Conservation (phyloP, 2,888 invertebrate species). For the Galerucella pusilla region DNA sequence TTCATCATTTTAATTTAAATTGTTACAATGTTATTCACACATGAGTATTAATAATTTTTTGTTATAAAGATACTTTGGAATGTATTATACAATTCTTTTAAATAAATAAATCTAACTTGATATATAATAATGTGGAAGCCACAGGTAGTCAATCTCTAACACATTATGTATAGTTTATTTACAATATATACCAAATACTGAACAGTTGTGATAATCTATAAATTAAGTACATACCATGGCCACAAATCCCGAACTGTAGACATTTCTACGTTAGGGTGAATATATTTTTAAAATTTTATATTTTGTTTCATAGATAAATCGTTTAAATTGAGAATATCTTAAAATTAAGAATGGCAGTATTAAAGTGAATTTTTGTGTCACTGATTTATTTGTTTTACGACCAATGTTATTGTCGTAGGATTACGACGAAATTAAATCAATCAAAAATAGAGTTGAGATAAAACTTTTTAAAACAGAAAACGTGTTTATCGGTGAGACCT, state of each 20-base stretch:
- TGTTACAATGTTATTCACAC: slow-evolving; percentile 60
- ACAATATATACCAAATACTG: slow-evolving; percentile 58
- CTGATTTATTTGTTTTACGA: background rate
- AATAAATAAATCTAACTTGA: slow-evolving; percentile 56
- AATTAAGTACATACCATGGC: slow-evolving; percentile 57
- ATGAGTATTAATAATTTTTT: slow-evolving; percentile 61
- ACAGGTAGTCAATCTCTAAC: slow-evolving; percentile 48
- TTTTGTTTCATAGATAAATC: slow-evolving; percentile 38
- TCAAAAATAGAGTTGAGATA: no score
- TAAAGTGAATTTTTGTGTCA: background rate
- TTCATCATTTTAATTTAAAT: slow-evolving; percentile 55
- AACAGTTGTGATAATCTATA: slow-evolving; percentile 54
- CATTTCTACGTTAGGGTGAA: slow-evolving; percentile 30
- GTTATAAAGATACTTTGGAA: slow-evolving; percentile 59
- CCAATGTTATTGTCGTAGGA: no score
- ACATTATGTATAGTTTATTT: slow-evolving; percentile 55
- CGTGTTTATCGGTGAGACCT: no score
- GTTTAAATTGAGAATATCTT: slow-evolving; percentile 17
- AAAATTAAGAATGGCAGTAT: background rate
- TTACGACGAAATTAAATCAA: no score
- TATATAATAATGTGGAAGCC: slow-evolving; percentile 54
- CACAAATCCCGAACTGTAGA: slow-evolving; percentile 49
- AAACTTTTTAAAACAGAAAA: no score
- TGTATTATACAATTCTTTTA: slow-evolving; percentile 54
- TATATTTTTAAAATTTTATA: slow-evolving; percentile 30